These are phyloP conservation scores for Cyanistes caeruleus DNA, from an alignment of 2,113 vertebrate genomes.

Conservation along the genomic window DNA sequence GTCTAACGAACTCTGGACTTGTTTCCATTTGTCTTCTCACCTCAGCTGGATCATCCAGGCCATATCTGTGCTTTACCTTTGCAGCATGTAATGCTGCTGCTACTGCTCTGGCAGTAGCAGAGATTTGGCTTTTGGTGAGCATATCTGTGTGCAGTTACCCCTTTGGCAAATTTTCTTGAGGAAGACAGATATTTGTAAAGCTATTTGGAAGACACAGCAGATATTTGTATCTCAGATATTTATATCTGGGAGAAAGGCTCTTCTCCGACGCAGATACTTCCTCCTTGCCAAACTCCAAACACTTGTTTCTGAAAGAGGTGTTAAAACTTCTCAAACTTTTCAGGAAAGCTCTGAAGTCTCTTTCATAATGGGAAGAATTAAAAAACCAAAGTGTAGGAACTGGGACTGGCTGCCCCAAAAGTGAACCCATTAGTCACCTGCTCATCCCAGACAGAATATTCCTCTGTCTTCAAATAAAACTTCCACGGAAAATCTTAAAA, in stretches of 20 bases:
- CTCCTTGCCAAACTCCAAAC: not conserved
- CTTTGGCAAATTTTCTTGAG: slow-evolving; percentile 27
- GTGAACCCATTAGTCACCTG: not conserved
- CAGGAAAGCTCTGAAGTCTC: not conserved
- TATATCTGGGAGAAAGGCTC: slow-evolving; percentile 30
- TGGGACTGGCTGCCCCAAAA: not conserved
- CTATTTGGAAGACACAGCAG: not conserved
- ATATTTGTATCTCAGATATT: slow-evolving; percentile 42
- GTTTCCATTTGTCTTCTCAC: not conserved
- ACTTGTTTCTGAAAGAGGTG: not conserved
- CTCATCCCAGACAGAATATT: not conserved
- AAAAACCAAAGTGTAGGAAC: not conserved
- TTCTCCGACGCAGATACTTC: slow-evolving; percentile 12
- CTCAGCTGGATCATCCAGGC: not conserved
- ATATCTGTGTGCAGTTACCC: not conserved
- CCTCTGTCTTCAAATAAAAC: not conserved
- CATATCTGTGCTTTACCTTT: not conserved
- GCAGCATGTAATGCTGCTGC: not conserved
- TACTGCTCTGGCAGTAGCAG: not conserved
- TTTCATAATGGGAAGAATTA: not conserved
- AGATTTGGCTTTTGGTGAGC: not conserved
- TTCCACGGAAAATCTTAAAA: not conserved
- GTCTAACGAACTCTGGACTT: not conserved
- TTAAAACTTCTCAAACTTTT: not conserved
- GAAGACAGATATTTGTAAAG: not conserved